Conservation (phyloP, 2,797 vertebrate species). For the Tapera naevia region DNA sequence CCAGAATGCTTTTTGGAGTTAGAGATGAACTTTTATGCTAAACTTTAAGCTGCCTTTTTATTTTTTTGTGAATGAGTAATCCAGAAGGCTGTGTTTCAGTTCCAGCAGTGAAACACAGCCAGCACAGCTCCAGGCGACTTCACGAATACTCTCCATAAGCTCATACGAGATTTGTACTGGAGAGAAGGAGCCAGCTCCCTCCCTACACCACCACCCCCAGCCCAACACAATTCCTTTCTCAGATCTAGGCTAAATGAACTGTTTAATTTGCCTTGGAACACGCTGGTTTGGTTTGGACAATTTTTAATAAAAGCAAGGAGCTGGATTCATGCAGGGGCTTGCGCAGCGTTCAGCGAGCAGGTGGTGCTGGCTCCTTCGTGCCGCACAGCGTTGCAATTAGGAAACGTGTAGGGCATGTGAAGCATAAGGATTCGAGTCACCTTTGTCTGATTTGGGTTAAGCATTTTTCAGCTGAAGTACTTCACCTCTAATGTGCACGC, state of each 20-base stretch:
- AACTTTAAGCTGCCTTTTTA: background rate
- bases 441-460: background rate
- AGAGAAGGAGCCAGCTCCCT: background rate
- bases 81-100: background rate
- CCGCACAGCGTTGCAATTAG: background rate
- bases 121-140: conserved; percentile 3
- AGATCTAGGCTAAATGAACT: background rate
- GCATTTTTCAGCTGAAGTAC: background rate
- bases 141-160: background rate
- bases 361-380: background rate
- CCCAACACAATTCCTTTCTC: background rate
- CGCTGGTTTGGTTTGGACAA: background rate
- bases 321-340: background rate
- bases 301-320: background rate
- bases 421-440: background rate
- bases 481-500: background rate
- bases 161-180: background rate
- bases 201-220: background rate
- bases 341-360: background rate
- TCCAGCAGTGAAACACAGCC: background rate
- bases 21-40: background rate
- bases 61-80: background rate
- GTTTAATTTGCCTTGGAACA: background rate
- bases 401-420: background rate
- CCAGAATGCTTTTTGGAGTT: background rate